Evolutionary conservation across 92 coral and sea anemone species (phyloP).

Genomic region (Plumapathes pennacea): DNA sequence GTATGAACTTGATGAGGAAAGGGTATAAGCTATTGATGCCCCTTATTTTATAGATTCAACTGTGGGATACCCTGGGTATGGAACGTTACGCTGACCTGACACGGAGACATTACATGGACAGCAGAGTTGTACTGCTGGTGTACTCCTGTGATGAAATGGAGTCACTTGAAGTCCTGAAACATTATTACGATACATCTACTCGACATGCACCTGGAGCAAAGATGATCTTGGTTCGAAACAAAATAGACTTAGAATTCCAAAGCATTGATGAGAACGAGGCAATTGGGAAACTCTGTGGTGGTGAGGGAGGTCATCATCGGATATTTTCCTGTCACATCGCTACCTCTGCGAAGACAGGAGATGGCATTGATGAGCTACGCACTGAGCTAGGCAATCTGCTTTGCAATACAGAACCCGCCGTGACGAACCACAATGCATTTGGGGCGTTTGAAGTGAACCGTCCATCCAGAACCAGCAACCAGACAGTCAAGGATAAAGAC

Average conservation of each 20-base stretch:
- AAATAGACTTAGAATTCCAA: constrained; percentile 48
- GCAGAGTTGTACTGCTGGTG: constrained; percentile 71
- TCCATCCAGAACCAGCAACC: no score
- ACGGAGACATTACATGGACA: constrained; percentile 58
- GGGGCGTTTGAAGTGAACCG: no score
- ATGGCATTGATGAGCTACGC: constrained; percentile 46
- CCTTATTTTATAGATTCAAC: constrained; percentile 52
- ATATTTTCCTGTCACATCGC: constrained; percentile 16
- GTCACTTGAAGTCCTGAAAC: constrained; percentile 25
- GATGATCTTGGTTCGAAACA: constrained; percentile 65
- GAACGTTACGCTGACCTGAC: constrained; percentile 64
- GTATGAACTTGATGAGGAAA: no score
- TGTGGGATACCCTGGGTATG: constrained; percentile 80
- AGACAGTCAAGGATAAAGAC: no score
- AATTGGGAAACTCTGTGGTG: constrained; percentile 1
- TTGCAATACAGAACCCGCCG: constrained; percentile 1
- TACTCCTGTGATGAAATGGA: constrained; percentile 48
- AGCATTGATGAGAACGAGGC: constrained; percentile 13
- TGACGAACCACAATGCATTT: no score
- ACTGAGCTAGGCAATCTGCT: neutral
- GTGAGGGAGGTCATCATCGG: no score
- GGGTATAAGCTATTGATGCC: no score
- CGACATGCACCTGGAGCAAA: constrained; percentile 51
- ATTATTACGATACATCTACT: constrained; percentile 24
- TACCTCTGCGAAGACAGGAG: constrained; percentile 61